Conservation (phyloP, 2,888 invertebrate genomes). For the Tetrapedia diversipes region DNA sequence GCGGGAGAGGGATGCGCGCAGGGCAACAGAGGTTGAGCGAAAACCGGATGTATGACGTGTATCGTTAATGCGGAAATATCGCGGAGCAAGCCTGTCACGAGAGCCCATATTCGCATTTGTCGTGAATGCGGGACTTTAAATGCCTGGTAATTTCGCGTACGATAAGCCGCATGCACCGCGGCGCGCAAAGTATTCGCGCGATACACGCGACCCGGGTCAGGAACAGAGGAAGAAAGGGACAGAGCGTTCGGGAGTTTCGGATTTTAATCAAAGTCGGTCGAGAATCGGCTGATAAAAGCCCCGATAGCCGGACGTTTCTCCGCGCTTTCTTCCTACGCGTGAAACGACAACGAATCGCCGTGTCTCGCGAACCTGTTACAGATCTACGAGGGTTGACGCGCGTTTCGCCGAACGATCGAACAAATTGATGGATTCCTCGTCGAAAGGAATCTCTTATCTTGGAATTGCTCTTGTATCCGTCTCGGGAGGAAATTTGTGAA, state of each 20-base stretch:
- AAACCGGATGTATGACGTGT: conserved; percentile 47
- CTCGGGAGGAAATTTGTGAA: neutral
- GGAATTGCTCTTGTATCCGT: conserved; percentile 6
- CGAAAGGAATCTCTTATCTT: neutral
- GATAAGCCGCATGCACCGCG: conserved; percentile 47
- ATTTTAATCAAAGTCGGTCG: conserved; percentile 51
- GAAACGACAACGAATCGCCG: neutral
- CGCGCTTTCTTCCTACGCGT: neutral
- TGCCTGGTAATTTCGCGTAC: conserved; percentile 60
- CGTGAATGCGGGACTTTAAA: conserved; percentile 59
- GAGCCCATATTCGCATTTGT: conserved; percentile 54
- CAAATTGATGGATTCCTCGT: conserved; percentile 15
- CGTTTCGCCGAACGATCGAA: conserved; percentile 13
- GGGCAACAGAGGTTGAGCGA: conserved; percentile 24
- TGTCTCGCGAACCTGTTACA: neutral
- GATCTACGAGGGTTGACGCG: neutral
- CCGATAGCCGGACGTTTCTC: conserved; percentile 14
- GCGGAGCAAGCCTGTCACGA: conserved; percentile 51
- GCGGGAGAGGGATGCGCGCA: neutral
- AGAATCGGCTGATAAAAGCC: conserved; percentile 8
- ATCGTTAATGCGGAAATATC: conserved; percentile 61
- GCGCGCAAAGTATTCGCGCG: conserved; percentile 44
- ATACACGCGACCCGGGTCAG: conserved; percentile 37
- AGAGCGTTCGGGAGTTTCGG: conserved; percentile 19
- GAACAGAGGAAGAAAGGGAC: neutral